Conservation (phyloP, 2,888 invertebrate genomes). For the Bellardia pandia region DNA sequence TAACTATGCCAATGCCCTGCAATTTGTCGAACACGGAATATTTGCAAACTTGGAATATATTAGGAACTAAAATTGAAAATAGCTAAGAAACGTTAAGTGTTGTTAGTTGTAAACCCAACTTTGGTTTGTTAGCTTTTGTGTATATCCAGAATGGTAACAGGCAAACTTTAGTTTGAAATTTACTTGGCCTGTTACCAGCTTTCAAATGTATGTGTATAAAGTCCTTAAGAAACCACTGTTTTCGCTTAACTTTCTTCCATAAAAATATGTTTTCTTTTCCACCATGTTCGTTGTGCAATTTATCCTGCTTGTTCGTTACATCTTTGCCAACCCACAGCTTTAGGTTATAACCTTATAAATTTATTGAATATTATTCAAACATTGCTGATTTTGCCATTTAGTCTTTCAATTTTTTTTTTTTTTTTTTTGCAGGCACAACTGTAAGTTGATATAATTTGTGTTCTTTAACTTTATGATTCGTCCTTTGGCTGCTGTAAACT, state of each 20-base stretch:
- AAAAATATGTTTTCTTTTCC: background rate
- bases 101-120: too few relatives aligned
- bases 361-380: slow-evolving; percentile 46
- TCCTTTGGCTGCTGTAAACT: background rate
- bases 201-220: background rate
- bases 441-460: slow-evolving; percentile 19
- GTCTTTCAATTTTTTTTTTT: background rate
- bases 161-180: too few relatives aligned
- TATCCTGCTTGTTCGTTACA: background rate
- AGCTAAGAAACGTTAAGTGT: too few relatives aligned
- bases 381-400: slow-evolving; percentile 30
- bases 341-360: slow-evolving; percentile 4
- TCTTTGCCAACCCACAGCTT: background rate
- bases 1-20: too few relatives aligned
- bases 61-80: too few relatives aligned
- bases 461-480: slow-evolving; percentile 29
- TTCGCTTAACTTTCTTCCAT: background rate
- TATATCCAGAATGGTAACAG: too few relatives aligned
- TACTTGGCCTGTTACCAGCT: too few relatives aligned
- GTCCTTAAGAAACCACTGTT: background rate
- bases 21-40: too few relatives aligned
- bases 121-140: too few relatives aligned
- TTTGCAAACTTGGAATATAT: too few relatives aligned
- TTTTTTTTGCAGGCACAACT: too few relatives aligned
- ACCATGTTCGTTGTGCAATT: slow-evolving; percentile 1